These are phyloP conservation scores for Caradrina kadenii DNA, from an alignment of 2,888 invertebrate genomes.

Conservation along the genomic window DNA sequence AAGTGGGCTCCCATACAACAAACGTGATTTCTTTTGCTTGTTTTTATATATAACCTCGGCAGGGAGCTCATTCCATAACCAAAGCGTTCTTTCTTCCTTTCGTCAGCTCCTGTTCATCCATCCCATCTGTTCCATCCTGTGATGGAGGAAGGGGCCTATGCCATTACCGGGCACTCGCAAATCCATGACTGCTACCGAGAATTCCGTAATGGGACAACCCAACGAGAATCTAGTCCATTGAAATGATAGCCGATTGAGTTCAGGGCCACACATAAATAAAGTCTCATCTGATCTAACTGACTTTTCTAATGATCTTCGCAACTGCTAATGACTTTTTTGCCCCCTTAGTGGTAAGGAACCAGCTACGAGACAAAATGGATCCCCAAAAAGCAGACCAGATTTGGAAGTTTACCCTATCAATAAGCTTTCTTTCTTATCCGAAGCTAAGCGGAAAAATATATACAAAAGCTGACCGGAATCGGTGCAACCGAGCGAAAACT, in stretches of 20 bases:
- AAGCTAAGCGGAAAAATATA: conserved; percentile 56
- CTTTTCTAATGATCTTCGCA: neutral
- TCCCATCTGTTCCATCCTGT: too few relatives aligned
- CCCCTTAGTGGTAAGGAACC: neutral
- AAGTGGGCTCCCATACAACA: too few relatives aligned
- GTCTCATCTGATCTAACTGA: neutral
- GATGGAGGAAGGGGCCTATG: too few relatives aligned
- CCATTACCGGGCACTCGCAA: neutral
- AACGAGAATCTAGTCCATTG: too few relatives aligned
- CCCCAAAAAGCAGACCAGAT: conserved; percentile 14
- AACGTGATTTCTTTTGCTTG: too few relatives aligned
- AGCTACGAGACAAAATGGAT: neutral
- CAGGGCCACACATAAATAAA: too few relatives aligned
- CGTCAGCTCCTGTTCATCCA: too few relatives aligned
- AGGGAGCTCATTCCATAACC: too few relatives aligned
- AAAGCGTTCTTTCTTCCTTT: too few relatives aligned
- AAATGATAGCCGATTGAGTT: too few relatives aligned
- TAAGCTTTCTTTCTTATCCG: conserved; percentile 75
- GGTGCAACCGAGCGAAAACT: conserved; percentile 88
- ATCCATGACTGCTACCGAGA: neutral
- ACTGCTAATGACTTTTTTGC: neutral
- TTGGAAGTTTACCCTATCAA: conserved; percentile 58
- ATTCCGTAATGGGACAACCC: too few relatives aligned
- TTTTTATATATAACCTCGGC: too few relatives aligned
- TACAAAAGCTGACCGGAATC: conserved; percentile 81